These are phyloP conservation scores for Rhopalosiphum padi DNA, from an alignment of 1,140 invertebrate genomes.

Conservation along the genomic window DNA sequence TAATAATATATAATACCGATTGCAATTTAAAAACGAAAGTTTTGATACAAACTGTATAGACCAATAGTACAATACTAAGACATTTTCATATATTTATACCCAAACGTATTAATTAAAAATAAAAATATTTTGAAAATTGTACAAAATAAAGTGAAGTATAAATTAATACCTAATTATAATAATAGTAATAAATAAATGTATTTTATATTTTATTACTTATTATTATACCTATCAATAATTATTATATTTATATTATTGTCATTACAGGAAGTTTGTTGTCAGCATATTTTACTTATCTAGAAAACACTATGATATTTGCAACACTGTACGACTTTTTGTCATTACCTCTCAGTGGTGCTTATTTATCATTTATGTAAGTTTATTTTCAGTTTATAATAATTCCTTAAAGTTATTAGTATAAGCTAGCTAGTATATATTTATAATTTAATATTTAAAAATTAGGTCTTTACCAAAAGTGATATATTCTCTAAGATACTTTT, in stretches of 20 bases:
- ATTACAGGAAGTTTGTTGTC: constrained; percentile 9
- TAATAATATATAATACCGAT: neutral
- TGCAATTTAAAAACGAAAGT: neutral
- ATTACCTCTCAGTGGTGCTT: constrained; percentile 27
- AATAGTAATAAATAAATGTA: too few relatives aligned
- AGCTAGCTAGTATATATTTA: too few relatives aligned
- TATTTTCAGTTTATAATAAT: neutral
- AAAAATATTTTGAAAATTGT: neutral
- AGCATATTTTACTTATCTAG: neutral
- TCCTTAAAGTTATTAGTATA: neutral
- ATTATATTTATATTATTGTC: neutral
- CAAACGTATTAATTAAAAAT: neutral
- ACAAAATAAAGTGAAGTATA: neutral
- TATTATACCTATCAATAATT: neutral
- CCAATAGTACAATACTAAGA: neutral
- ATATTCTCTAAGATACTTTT: constrained; percentile 26
- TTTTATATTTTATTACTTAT: neutral
- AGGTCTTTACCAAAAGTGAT: constrained; percentile 1
- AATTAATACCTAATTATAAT: neutral
- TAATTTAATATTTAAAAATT: neutral
- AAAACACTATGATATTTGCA: constrained; percentile 26
- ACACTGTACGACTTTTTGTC: neutral
- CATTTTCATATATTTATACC: neutral
- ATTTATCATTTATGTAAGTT: constrained; percentile 9
- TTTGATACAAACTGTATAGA: neutral